Conservation (phyloP, 1,140 invertebrate species). For the Fopius arisanus region DNA sequence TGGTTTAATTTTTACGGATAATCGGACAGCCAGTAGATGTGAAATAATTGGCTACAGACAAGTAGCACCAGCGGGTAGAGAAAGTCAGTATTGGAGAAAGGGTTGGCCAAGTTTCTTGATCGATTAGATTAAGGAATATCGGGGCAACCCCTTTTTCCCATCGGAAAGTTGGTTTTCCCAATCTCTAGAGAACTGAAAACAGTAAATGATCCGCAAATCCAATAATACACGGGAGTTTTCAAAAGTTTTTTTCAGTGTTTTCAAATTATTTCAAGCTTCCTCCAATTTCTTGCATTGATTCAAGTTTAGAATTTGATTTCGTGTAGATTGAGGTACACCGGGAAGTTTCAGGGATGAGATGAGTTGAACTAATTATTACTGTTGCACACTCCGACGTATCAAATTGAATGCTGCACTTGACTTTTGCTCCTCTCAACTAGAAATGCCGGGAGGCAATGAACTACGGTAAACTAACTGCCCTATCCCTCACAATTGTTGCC, state of each 20-base stretch:
- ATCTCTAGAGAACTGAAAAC: neutral
- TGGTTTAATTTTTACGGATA: neutral
- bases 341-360: neutral
- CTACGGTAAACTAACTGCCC: neutral
- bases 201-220: neutral
- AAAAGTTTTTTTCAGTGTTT: neutral
- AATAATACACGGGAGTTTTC: neutral
- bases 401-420: neutral
- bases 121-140: neutral
- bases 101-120: neutral
- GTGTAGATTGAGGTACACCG: neutral
- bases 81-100: neutral
- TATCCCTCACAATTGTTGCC: neutral
- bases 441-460: neutral
- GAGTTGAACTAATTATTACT: conserved; percentile 5
- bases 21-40: neutral
- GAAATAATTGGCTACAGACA: neutral
- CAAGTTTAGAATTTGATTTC: neutral
- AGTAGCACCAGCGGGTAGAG: neutral
- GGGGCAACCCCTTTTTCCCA: neutral
- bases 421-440: neutral
- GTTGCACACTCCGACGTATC: neutral
- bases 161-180: neutral
- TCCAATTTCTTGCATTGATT: neutral
- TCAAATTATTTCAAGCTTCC: neutral